A percentile compares a stretch with the other conserved stretches of the same genome.
These are phyloP conservation scores for Orthosia incerta DNA, from an alignment of 2,888 invertebrate species.

Conservation along the genomic window DNA sequence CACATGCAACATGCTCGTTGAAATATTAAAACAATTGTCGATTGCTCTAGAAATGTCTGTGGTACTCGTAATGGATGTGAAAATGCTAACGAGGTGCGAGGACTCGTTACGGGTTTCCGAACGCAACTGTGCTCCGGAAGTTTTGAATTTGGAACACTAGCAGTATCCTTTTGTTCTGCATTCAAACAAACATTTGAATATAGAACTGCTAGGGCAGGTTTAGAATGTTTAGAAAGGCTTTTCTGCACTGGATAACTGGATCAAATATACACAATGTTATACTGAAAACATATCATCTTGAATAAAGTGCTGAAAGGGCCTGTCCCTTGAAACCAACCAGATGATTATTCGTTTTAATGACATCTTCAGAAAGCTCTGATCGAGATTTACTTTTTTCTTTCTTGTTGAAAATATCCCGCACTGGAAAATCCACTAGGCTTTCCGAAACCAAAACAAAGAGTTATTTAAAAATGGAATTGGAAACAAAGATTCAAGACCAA, in stretches of 20 bases:
- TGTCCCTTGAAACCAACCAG: background rate
- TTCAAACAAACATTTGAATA: slow-evolving; percentile 45
- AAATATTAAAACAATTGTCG: slow-evolving; percentile 6
- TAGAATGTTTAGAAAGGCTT: background rate
- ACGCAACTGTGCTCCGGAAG: slow-evolving; percentile 30
- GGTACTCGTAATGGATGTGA: slow-evolving; percentile 13
- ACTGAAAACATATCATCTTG: background rate
- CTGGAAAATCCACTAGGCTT: background rate
- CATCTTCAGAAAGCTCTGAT: background rate
- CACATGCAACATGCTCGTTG: slow-evolving; percentile 44
- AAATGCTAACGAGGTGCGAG: slow-evolving; percentile 39
- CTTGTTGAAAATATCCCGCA: background rate
- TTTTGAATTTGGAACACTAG: slow-evolving; percentile 37
- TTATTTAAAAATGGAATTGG: slow-evolving; percentile 15
- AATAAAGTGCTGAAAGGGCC: background rate
- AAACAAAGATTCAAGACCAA: background rate
- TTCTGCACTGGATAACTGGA: background rate
- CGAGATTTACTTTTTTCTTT: background rate
- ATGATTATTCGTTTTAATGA: slow-evolving; percentile 26
- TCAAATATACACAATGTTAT: background rate
- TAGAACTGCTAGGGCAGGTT: slow-evolving; percentile 3
- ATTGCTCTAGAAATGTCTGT: slow-evolving; percentile 16
- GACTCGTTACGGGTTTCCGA: slow-evolving; percentile 15
- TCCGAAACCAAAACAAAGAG: background rate
- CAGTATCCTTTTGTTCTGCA: slow-evolving; percentile 31